A percentile compares a stretch with the other conserved stretches of the same genome.
These are phyloP conservation scores for Cosmia trapezina DNA, from an alignment of 2,888 invertebrate species.

Conservation along the genomic window DNA sequence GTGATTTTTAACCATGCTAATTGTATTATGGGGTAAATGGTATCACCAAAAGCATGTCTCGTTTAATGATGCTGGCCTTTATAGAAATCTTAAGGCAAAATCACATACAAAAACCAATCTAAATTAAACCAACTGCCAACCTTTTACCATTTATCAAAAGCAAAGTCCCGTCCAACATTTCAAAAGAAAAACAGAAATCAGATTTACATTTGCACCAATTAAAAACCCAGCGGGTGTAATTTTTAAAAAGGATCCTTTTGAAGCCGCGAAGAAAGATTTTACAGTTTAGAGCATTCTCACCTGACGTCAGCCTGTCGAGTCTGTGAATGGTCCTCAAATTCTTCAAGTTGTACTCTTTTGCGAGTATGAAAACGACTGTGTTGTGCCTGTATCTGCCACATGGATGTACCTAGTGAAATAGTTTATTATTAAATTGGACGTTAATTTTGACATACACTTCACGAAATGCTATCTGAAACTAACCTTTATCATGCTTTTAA, in stretches of 20 bases:
- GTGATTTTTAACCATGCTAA: too few relatives aligned
- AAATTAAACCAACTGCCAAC: background rate
- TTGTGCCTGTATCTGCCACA: conserved; percentile 99
- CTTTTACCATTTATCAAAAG: conserved; percentile 20
- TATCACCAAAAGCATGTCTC: background rate
- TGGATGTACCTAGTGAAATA: conserved; percentile 95
- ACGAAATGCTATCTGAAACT: background rate
- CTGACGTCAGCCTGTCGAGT: conserved; percentile 98
- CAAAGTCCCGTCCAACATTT: conserved; percentile 4
- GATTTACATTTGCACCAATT: conserved; percentile 16
- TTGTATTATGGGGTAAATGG: background rate
- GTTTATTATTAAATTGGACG: conserved; percentile 50
- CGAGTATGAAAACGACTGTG: conserved; percentile 98
- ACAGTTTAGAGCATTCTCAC: conserved; percentile 76
- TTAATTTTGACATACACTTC: background rate
- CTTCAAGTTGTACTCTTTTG: conserved; percentile 98
- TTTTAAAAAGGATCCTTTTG: conserved; percentile 32
- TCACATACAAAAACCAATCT: background rate
- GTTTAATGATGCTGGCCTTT: background rate
- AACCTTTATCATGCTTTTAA: conserved; percentile 36
- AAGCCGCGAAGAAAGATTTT: conserved; percentile 31
- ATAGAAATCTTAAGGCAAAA: background rate
- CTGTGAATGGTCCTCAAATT: conserved; percentile 98
- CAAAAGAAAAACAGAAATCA: conserved; percentile 22
- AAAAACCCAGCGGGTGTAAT: conserved; percentile 23